Base-by-base conservation (phyloP, 2,797 vertebrate genomes). In the Gambelia wislizenii region DNA sequence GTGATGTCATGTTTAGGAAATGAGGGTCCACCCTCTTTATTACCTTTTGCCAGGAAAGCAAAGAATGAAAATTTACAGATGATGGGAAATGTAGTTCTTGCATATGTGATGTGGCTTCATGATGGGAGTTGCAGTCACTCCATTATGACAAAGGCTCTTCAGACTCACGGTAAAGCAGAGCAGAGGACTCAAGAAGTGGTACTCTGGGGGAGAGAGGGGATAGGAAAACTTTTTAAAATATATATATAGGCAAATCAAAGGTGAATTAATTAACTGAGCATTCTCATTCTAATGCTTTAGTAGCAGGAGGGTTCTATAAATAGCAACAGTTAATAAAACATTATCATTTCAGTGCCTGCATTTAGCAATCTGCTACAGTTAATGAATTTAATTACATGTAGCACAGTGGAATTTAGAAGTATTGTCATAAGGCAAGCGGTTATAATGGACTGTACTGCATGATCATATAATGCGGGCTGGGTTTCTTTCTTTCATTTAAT, bases 361-460 rank as follows among this genome's bases (percentile, higher is more conserved):
- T 88, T 91, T 88, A 83, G 74, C 87, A 78, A 77, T 86, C 61
- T 86, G 78, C 87, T 89, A 70, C 44, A 36, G 87, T 83, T 82
- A 91, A 89, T 89, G 84, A 88, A 77, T 88, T 91, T 88, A 91
- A 91, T 88, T 85, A 88, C 81, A 78, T 54, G 83, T 47, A 86
- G 72, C 39, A 70, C 74, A 30, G 39, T 91, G 84, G 83, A 83
- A 91, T 85, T 83, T 83, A 59, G 61, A 78, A 56, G 80, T 78
- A 82, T 86, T 89, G 79, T 83, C 90, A 78, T 88, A 72, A 88
- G 42, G 87, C 52, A 85, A 77, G 80, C 72, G 67, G 39, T 88
- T 86, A 82, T 61, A 88, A 83, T 61, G 83, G 54, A 56, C 72
- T 64, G 52, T 25, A 59, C 47, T 44, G 44, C 56, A 59, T 54